Percentiles rank a stretch among this genome's conserved stretches.
phyloP scores from a whole-genome alignment of 2,888 invertebrate species.

The Dryadula phaetusa region DNA sequence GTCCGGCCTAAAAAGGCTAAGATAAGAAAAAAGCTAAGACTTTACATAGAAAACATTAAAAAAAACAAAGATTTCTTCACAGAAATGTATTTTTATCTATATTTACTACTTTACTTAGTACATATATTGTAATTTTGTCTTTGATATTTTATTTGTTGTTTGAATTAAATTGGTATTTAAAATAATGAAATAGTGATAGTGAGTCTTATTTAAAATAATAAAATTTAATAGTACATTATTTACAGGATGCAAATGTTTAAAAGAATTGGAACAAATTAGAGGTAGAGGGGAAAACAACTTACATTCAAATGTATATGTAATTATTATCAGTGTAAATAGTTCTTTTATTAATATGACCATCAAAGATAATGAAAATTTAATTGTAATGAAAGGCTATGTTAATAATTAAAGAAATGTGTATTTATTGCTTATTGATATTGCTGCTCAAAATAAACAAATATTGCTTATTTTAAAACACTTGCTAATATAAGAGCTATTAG shows the following conservation, averaged over 20 bases:
- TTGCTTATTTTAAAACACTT: no score
- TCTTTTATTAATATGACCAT: constrained; percentile 15
- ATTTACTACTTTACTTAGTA: no score
- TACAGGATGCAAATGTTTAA: constrained; percentile 28
- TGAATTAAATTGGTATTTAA: not conserved
- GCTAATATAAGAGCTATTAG: no score
- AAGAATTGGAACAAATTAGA: constrained; percentile 31
- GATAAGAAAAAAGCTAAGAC: no score
- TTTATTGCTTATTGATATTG: no score
- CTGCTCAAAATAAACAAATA: no score
- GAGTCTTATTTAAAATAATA: not conserved
- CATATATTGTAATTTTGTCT: no score
- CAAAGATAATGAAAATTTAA: constrained; percentile 1
- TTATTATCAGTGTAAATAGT: constrained; percentile 14
- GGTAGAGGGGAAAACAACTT: constrained; percentile 21
- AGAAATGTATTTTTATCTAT: no score
- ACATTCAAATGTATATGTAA: not conserved
- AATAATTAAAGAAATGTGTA: not conserved
- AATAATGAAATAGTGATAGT: not conserved
- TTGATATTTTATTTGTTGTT: no score
- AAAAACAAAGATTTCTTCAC: no score
- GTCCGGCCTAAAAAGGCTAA: no score
- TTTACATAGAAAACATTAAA: no score
- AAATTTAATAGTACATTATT: constrained; percentile 10
- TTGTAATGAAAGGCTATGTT: not conserved